phyloP scores from a whole-genome alignment of 2,888 invertebrate species.

The Leptinotarsa rubiginosa region DNA sequence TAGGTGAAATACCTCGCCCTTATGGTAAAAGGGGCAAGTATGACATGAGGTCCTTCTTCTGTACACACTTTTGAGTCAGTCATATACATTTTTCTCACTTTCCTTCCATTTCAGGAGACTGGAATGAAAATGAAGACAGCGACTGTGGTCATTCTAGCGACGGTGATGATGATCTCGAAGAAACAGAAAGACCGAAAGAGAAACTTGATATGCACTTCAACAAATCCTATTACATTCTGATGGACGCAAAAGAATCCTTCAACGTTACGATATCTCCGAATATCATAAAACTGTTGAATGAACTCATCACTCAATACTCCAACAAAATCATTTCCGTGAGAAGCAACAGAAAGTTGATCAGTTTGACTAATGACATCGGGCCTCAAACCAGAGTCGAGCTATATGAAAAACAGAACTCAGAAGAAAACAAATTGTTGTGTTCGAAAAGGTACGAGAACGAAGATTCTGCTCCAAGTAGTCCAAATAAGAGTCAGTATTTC shows the following conservation, averaged over 20 bases:
- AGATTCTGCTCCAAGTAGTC: conserved; percentile 74
- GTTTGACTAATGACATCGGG: conserved; percentile 75
- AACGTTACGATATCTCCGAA: conserved; percentile 78
- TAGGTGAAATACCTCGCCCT: too few relatives aligned
- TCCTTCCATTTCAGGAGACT: conserved; percentile 55
- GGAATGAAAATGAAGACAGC: conserved; percentile 66
- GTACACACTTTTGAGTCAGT: too few relatives aligned
- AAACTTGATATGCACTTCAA: conserved; percentile 52
- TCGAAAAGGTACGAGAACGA: conserved; percentile 73
- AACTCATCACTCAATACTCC: conserved; percentile 62
- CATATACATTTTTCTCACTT: neutral
- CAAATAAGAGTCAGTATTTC: conserved; percentile 54
- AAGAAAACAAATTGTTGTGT: conserved; percentile 65
- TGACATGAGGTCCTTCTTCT: too few relatives aligned
- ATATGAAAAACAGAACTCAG: conserved; percentile 68
- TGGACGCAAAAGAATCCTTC: conserved; percentile 76
- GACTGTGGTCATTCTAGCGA: conserved; percentile 71
- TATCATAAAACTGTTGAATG: conserved; percentile 70
- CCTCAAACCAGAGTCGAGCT: conserved; percentile 72
- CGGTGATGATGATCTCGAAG: conserved; percentile 62
- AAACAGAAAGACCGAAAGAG: conserved; percentile 47
- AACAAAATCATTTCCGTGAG: conserved; percentile 64
- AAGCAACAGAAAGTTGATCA: conserved; percentile 63
- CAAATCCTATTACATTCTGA: conserved; percentile 75
- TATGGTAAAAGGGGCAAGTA: too few relatives aligned